Base-by-base conservation (phyloP, 2,888 invertebrate species). In the Nephrocerus scutellatus region DNA sequence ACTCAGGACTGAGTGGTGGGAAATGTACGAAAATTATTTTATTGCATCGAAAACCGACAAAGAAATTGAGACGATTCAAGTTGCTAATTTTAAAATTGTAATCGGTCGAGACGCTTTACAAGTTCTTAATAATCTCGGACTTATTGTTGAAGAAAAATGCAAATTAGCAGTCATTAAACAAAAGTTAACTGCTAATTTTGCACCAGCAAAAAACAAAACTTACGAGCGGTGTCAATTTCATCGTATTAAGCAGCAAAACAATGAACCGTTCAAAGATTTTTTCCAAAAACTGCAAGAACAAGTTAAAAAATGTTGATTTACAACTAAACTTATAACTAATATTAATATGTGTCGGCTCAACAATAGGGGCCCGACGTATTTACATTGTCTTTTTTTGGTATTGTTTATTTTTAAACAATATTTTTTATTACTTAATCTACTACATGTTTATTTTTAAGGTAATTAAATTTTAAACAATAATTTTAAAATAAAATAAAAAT, bases 201-300 rank as follows among this genome's bases (percentile, higher is more conserved):
- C 35, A 19, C 35, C 26, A 8, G 18, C 26, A 13, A 35, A 25
- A 25, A 35, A 35, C 19, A 35, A 35, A 35, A 35, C 35, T 6
- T 31, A 31, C 22, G 31, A 31, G 20, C 26, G 25, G 28, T 35
- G 35, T 23, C 34, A 34, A 16, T 34, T 25, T 10, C 26, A 34
- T 23, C 23, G 34, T n/a, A 34, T 33, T 16, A 24, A 24, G 15
- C 33, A 33, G 19, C 33, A 33, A 25, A 18, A 24, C 15, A 15
- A 33, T 25, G 34, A 26, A 34, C 18, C n/a, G n/a, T 34, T 34
- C 16, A 20, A 34, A 23, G 34, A 34, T 25, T 34, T 34, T 15
- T 18, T 34, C 9, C 31, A 31, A 19, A 31, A 31, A 18, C 22
- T 31, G 22, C 34, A 34, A 13, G 20, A 16, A 14, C 19, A 25